Evolutionary conservation across 2,113 vertebrate species (phyloP).

Genomic region (Phalacrocorax aristotelis): DNA sequence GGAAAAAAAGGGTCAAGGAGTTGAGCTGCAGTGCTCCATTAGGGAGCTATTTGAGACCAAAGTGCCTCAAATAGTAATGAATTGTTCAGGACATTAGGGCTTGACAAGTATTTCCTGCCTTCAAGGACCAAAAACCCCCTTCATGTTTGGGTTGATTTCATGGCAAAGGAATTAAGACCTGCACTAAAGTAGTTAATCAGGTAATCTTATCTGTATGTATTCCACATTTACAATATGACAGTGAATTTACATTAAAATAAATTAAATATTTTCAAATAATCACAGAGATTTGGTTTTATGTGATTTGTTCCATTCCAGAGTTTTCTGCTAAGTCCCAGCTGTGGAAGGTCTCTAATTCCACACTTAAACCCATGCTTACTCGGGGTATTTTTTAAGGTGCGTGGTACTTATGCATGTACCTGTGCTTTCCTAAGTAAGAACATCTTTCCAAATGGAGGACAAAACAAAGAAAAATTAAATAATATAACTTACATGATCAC

Average conservation of each 20-base stretch:
- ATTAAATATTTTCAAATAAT: background rate
- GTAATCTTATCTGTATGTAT: background rate
- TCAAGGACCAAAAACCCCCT: background rate
- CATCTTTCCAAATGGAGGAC: background rate
- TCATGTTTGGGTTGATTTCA: background rate
- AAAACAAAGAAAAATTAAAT: background rate
- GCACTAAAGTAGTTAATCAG: background rate
- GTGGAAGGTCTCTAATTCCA: background rate
- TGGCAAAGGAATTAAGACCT: background rate
- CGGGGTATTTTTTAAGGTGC: background rate
- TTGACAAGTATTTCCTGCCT: background rate
- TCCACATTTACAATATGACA: background rate
- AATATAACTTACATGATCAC: constrained; percentile 75
- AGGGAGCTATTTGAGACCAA: background rate
- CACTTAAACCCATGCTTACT: background rate
- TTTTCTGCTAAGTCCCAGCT: background rate
- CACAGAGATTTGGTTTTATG: background rate
- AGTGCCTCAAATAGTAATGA: background rate
- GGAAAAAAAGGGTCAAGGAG: background rate
- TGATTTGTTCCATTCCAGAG: background rate
- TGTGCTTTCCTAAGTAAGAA: background rate
- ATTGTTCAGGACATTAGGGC: background rate
- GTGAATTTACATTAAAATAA: background rate
- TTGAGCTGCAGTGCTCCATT: background rate
- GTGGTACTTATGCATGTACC: background rate